A percentile compares a stretch with the other conserved stretches of the same genome.
These are phyloP conservation scores for Pogonophryne albipinna DNA, from an alignment of 2,797 vertebrate species.

Conservation along the genomic window DNA sequence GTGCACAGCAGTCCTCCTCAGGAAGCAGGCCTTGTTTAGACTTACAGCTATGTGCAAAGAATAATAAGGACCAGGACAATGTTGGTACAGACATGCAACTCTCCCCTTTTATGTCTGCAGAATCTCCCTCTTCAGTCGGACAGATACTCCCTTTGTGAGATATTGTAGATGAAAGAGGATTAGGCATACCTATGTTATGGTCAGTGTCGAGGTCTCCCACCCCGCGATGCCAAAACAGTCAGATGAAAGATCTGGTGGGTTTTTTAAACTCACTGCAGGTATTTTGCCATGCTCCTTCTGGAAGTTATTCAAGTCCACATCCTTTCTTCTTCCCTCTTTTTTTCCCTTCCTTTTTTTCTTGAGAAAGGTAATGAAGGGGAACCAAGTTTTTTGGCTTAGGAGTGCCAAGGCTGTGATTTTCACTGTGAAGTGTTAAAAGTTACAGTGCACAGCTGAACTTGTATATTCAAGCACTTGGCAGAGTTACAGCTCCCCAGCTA, in stretches of 20 bases:
- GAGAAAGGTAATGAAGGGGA: conserved; percentile 74
- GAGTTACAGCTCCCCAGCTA: conserved; percentile 72
- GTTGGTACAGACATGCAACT: conserved; percentile 82
- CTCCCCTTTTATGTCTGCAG: conserved; percentile 80
- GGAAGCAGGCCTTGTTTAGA: conserved; percentile 86
- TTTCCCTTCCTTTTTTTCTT: conserved; percentile 26
- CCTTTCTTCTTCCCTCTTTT: conserved; percentile 57
- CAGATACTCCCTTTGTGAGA: conserved; percentile 75
- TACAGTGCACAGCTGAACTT: conserved; percentile 81
- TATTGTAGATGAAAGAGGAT: conserved; percentile 83
- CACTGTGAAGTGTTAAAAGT: conserved; percentile 79
- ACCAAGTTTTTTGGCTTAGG: conserved; percentile 59
- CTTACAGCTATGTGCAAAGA: conserved; percentile 83
- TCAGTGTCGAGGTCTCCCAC: conserved; percentile 68
- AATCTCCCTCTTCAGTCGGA: conserved; percentile 72
- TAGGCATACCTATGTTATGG: conserved; percentile 82
- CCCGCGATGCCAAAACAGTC: conserved; percentile 75
- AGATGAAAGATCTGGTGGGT: conserved; percentile 72
- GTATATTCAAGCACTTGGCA: conserved; percentile 79
- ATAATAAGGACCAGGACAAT: conserved; percentile 83
- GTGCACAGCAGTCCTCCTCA: conserved; percentile 79
- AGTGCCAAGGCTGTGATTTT: conserved; percentile 73
- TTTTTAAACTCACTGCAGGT: conserved; percentile 75
- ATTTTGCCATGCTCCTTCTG: conserved; percentile 71
- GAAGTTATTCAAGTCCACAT: conserved; percentile 68